Percentiles rank a stretch among this genome's conserved stretches.
Conservation (phyloP, 2,888 invertebrate species). For the Athetis lepigone region DNA sequence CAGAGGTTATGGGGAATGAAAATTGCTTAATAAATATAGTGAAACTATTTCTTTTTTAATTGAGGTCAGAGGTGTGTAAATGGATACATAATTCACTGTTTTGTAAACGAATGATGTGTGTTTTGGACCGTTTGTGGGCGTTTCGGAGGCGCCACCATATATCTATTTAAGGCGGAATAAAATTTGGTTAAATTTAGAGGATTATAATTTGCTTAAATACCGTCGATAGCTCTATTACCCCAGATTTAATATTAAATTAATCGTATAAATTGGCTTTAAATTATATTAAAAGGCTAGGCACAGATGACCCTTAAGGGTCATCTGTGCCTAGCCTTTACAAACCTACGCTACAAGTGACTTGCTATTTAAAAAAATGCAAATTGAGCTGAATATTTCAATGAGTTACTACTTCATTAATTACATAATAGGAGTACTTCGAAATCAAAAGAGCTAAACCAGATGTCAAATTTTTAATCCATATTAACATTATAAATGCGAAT, state of each 20-base stretch:
- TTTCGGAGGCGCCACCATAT: slow-evolving; percentile 51
- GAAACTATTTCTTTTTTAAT: slow-evolving; percentile 31
- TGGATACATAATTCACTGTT: slow-evolving; percentile 32
- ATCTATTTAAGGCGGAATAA: slow-evolving; percentile 42
- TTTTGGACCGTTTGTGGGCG: slow-evolving; percentile 50
- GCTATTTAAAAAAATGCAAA: too few species aligned
- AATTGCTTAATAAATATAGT: slow-evolving; percentile 50
- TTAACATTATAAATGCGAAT: too few species aligned
- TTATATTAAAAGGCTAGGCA: background rate
- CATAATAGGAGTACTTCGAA: background rate
- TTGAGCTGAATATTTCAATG: background rate
- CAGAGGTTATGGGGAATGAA: slow-evolving; percentile 32
- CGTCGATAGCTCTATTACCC: slow-evolving; percentile 44
- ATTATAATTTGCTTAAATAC: slow-evolving; percentile 48
- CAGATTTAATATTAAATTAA: slow-evolving; percentile 26
- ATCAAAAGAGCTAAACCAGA: background rate
- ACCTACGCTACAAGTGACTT: background rate
- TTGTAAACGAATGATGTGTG: slow-evolving; percentile 30
- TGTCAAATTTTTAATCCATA: too few species aligned
- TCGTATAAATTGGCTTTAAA: background rate
- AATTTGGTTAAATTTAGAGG: slow-evolving; percentile 34
- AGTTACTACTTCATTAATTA: too few species aligned
- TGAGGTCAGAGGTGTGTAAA: slow-evolving; percentile 31
- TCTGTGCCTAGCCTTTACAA: background rate
- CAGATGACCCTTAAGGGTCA: too few species aligned